These are phyloP conservation scores for Rapana venosa DNA, from an alignment of 2,888 invertebrate species.

Conservation along the genomic window DNA sequence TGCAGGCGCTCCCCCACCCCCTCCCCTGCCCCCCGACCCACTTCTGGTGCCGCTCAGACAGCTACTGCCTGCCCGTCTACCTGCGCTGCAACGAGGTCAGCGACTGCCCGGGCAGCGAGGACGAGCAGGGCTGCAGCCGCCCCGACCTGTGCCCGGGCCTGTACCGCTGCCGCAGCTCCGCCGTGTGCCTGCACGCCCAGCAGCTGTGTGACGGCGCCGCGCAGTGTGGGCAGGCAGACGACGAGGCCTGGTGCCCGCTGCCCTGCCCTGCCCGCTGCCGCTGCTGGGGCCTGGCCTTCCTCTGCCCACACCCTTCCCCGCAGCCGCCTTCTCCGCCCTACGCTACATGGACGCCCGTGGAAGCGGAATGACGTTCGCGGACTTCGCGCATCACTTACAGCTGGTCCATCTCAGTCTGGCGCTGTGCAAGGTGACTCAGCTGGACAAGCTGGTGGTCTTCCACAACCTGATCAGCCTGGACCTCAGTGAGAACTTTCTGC, in stretches of 20 bases:
- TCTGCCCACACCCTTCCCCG: background rate
- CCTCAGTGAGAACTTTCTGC: background rate
- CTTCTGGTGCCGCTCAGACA: background rate
- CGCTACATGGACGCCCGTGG: background rate
- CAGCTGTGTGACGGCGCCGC: slow-evolving; percentile 31
- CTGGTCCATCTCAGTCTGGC: slow-evolving; percentile 7
- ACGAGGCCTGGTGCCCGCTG: background rate
- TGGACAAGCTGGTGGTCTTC: background rate
- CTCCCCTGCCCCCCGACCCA: background rate
- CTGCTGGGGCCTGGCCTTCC: slow-evolving; percentile 15
- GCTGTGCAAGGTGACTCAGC: background rate
- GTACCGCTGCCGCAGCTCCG: slow-evolving; percentile 19
- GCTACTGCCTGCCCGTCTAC: background rate
- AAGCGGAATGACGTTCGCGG: background rate
- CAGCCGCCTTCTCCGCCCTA: background rate
- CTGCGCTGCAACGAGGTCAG: background rate
- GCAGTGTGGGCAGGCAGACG: slow-evolving; percentile 33
- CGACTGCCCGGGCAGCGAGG: slow-evolving; percentile 1
- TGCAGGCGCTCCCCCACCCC: background rate
- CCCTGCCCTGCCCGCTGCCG: background rate
- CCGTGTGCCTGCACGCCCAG: slow-evolving; percentile 16
- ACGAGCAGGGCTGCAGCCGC: background rate
- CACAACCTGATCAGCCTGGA: background rate
- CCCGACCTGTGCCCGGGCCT: background rate
- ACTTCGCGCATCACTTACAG: background rate